Evolutionary conservation across 23 tunicate species (phyloP).

Genomic region (Trididemnum nubilum): DNA sequence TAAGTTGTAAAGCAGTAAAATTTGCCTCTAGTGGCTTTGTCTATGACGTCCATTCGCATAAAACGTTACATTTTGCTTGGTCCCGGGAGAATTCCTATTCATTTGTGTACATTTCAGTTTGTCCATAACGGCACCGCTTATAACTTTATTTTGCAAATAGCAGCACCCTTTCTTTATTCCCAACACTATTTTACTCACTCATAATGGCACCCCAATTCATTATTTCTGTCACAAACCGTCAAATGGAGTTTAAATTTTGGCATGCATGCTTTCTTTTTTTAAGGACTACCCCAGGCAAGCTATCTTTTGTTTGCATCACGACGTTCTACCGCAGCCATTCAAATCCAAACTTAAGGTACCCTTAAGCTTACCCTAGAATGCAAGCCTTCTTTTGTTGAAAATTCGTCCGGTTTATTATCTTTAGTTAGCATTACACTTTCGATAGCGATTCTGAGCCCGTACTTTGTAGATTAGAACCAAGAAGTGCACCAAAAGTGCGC

Average conservation of each 20-base stretch:
- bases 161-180: neutral
- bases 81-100: neutral
- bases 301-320: too few species aligned
- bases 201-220: neutral
- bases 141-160: neutral
- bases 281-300: too few species aligned
- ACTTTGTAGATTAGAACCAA: too few species aligned
- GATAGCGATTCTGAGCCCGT: too few species aligned
- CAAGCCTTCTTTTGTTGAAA: too few species aligned
- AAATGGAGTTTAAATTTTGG: neutral
- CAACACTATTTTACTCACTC: neutral
- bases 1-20: neutral
- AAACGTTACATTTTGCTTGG: neutral
- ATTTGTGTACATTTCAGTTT: neutral
- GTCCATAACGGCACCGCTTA: neutral
- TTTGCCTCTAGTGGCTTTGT: neutral
- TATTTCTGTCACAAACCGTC: neutral
- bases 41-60: neutral
- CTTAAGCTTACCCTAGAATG: too few species aligned
- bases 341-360: too few species aligned
- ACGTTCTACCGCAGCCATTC: too few species aligned
- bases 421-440: too few species aligned
- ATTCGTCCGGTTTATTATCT: too few species aligned
- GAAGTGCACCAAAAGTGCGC: too few species aligned
- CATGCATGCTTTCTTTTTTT: neutral